Evolutionary conservation across 2,888 invertebrate species (phyloP).

Genomic region (Panopea generosa): DNA sequence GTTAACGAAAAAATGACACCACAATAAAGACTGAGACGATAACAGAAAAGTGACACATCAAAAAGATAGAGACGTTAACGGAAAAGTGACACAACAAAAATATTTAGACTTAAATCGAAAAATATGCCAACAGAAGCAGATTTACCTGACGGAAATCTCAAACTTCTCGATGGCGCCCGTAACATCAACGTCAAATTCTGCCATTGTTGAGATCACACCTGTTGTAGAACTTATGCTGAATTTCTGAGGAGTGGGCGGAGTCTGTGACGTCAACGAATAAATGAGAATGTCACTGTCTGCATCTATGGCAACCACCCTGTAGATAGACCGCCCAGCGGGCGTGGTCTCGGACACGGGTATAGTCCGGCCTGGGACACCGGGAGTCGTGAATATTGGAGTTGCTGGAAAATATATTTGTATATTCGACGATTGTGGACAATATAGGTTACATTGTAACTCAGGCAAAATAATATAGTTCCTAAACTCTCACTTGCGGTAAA

Average conservation of each 20-base stretch:
- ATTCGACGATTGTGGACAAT: too few species aligned
- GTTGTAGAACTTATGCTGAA: conserved; percentile 29
- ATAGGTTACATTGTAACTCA: too few species aligned
- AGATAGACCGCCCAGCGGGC: conserved; percentile 31
- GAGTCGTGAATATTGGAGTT: conserved; percentile 34
- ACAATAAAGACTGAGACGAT: too few species aligned
- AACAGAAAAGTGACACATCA: too few species aligned
- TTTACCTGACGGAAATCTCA: conserved; percentile 28
- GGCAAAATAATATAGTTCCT: too few species aligned
- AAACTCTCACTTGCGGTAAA: too few species aligned
- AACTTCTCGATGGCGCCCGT: conserved; percentile 14
- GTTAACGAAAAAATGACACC: too few species aligned
- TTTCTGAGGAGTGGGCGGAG: conserved; percentile 22
- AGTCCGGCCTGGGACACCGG: conserved; percentile 18
- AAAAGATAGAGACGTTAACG: too few species aligned
- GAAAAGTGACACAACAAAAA: too few species aligned
- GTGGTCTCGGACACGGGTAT: conserved; percentile 32
- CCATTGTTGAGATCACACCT: conserved; percentile 29
- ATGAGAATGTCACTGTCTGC: conserved; percentile 30
- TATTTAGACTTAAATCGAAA: too few species aligned
- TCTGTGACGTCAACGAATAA: conserved; percentile 41
- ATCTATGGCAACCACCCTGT: conserved; percentile 34
- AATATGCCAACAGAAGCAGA: too few species aligned
- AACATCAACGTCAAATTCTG: conserved; percentile 33
- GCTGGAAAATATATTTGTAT: conserved; percentile 6